A percentile compares a stretch with the other conserved stretches of the same genome.
Conservation (phyloP, 2,113 vertebrate genomes). For the Aix galericulata region DNA sequence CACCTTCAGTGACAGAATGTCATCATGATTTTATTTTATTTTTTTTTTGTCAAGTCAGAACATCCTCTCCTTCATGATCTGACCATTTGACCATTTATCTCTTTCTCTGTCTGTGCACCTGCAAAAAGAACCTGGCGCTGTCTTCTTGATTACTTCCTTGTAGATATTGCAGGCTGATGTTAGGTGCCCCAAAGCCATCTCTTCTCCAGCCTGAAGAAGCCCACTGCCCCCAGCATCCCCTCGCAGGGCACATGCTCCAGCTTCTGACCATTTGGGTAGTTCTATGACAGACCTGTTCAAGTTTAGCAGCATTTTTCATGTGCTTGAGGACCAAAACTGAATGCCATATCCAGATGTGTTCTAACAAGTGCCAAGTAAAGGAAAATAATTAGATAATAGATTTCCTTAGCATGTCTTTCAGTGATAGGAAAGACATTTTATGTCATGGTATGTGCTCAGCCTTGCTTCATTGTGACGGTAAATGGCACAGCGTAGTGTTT, state of each 20-base stretch:
- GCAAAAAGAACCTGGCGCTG: neutral
- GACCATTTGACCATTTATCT: neutral
- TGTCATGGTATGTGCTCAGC: neutral
- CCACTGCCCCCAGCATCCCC: neutral
- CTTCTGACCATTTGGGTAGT: neutral
- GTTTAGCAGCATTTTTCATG: neutral
- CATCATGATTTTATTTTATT: neutral
- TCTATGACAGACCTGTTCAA: neutral
- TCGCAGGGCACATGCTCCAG: rapidly evolving
- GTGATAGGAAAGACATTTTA: rapidly evolving
- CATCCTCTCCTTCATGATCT: neutral
- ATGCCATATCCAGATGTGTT: neutral
- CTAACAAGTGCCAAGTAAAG: neutral
- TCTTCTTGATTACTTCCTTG: neutral
- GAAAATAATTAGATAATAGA: neutral
- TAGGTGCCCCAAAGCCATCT: neutral
- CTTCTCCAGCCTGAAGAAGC: neutral
- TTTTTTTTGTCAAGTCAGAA: neutral
- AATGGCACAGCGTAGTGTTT: neutral
- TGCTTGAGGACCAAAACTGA: neutral
- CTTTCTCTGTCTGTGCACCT: neutral
- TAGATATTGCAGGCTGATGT: neutral
- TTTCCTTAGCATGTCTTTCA: neutral
- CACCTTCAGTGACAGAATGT: neutral
- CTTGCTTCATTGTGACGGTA: neutral